Evolutionary conservation across 2,888 invertebrate genomes (phyloP), one percentile per base, ranked within the genome.

Genomic region (Drosophila subsilvestris): DNA sequence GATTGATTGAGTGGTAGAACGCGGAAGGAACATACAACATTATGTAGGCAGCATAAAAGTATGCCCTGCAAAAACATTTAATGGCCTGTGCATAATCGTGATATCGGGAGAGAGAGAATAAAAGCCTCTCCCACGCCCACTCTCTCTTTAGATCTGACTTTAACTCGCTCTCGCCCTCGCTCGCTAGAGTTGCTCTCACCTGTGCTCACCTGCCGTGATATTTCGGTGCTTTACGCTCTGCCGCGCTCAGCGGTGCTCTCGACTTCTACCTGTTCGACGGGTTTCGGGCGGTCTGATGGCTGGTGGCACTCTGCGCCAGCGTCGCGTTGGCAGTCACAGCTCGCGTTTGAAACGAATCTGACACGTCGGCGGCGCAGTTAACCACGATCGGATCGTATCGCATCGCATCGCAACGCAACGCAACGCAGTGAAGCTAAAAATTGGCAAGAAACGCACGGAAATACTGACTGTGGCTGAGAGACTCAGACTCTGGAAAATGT

Each of bases 331-430:
- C 90, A 90, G 91, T 90, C 87, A 84, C 62, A 86, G 81, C 86
- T 90, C 89, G 90, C 90, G 89, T 76, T 90, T 79, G 75, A 60
- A 87, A 86, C 88, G 76, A 77, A 89, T 80, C 85, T 89, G 91
- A 90, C 90, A 90, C 91, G 90, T 90, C 86, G 87, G 78, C 90
- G 90, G 65, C 70, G 74, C 86, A 80, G 71, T 68, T 65, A 75
- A 75, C 56, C 74, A 47, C 65, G 72, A 69, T 58, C 51, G 65
- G 50, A 63, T 37, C 37, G 37, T 37, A 37, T 37, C 14, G 37
- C 14, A 37, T 14, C 32, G 6, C 12, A 37, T 0, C 37, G 37
- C 6, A 37, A 37, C 32, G 6, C 12, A 37, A 1, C 37, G 37
- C 6, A 37, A 37, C 37, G 37, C 37, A 37, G 37, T 37, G 37